phyloP scores from a whole-genome alignment of 2,888 invertebrate species.

The Kryphioiulus occultus region DNA sequence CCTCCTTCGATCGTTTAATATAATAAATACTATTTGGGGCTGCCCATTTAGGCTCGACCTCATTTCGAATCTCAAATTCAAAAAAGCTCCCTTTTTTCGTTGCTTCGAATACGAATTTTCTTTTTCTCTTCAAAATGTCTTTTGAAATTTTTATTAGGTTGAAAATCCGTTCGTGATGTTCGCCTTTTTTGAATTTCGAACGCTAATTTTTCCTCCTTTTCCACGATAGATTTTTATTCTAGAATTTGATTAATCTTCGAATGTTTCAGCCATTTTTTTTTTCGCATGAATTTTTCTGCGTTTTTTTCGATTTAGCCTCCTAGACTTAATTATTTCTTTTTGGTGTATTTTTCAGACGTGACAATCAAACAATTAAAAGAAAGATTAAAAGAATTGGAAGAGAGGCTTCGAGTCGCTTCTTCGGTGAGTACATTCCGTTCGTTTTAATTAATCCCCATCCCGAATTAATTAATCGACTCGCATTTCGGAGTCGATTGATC shows the following conservation, averaged over 20 bases:
- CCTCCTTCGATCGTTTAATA: neutral
- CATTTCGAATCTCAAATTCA: neutral
- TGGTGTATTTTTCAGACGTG: slow-evolving; percentile 59
- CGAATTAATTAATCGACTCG: neutral
- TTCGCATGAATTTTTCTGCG: too few species aligned
- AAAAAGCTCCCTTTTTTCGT: neutral
- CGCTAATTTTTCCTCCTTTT: neutral
- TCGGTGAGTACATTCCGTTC: slow-evolving; percentile 53
- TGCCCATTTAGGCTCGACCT: neutral
- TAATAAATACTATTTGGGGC: neutral
- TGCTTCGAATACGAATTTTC: neutral
- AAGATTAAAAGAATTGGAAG: slow-evolving; percentile 64
- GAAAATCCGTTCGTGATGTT: slow-evolving; percentile 1
- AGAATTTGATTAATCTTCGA: neutral
- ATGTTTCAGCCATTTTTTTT: neutral
- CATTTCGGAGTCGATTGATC: neutral
- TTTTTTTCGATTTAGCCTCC: neutral
- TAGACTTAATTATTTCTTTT: slow-evolving; percentile 13
- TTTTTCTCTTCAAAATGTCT: neutral
- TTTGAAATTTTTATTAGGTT: neutral
- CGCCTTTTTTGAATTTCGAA: neutral
- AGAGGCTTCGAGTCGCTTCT: slow-evolving; percentile 62
- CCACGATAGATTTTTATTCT: neutral
- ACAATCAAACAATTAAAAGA: slow-evolving; percentile 67
- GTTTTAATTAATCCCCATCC: neutral